These are phyloP conservation scores for Gyps fulvus DNA, from an alignment of 2,113 vertebrate genomes.

Conservation along the genomic window DNA sequence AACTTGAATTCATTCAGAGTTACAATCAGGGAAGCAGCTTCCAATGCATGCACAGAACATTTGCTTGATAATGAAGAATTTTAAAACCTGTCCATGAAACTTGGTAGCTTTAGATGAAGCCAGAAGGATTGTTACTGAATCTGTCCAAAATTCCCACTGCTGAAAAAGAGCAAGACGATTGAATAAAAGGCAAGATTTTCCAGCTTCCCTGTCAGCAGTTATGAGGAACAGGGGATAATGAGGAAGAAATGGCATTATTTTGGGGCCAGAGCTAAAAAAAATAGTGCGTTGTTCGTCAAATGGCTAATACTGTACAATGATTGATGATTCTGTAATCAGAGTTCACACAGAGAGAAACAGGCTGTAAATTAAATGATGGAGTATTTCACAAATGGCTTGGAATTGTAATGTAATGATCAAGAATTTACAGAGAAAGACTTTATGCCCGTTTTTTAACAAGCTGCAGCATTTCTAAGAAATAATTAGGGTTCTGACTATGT, in stretches of 20 bases:
- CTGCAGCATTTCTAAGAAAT: constrained; percentile 6
- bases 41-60: neutral
- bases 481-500: constrained; percentile 29
- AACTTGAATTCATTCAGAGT: neutral
- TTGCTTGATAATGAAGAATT: neutral
- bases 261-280: neutral
- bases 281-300: neutral
- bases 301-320: neutral
- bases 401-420: neutral
- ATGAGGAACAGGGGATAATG: neutral
- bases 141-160: neutral
- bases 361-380: constrained; percentile 12
- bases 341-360: neutral
- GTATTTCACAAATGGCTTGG: neutral
- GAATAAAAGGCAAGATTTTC: neutral
- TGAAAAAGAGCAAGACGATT: neutral
- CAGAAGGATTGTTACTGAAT: neutral
- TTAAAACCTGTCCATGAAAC: neutral
- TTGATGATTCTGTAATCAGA: constrained; percentile 26
- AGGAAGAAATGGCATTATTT: neutral
- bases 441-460: neutral
- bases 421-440: neutral
- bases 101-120: neutral
- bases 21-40: neutral
- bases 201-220: neutral